These are phyloP conservation scores for Nemotelus nigrinus DNA, from an alignment of 2,888 invertebrate species.

Conservation along the genomic window DNA sequence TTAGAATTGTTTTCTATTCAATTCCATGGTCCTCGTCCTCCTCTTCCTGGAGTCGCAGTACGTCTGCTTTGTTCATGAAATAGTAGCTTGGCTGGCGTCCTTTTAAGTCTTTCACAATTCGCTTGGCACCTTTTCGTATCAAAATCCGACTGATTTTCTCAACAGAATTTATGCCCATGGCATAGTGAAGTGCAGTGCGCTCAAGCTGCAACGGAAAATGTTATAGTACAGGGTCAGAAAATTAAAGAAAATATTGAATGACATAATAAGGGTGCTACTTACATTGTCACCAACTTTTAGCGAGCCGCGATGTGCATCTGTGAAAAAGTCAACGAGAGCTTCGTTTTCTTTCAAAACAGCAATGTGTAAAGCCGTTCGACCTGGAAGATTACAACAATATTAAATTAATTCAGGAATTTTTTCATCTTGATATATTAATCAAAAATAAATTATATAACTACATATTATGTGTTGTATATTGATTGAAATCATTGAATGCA, in stretches of 20 bases:
- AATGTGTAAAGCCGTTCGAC: conserved; percentile 84
- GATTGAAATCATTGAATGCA: too few relatives aligned
- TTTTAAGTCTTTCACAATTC: conserved; percentile 86
- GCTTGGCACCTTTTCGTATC: conserved; percentile 83
- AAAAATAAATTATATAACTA: too few relatives aligned
- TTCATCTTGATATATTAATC: too few relatives aligned
- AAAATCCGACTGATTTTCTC: conserved; percentile 83
- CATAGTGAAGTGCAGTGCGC: conserved; percentile 87
- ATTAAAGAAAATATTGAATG: conserved; percentile 1
- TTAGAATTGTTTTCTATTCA: not conserved
- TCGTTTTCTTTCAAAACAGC: conserved; percentile 86
- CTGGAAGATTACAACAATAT: conserved; percentile 61
- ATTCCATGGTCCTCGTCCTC: conserved; percentile 68
- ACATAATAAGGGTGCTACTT: conserved; percentile 59
- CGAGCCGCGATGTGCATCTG: conserved; percentile 76
- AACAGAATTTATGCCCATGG: conserved; percentile 87
- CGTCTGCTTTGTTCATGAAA: conserved; percentile 91
- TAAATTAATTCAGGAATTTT: not conserved
- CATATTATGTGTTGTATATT: too few relatives aligned
- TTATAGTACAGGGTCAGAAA: conserved; percentile 17
- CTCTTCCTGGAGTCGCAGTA: conserved; percentile 84
- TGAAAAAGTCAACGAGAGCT: conserved; percentile 81
- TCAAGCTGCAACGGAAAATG: conserved; percentile 72
- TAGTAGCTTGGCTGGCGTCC: conserved; percentile 91
- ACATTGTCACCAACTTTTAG: conserved; percentile 87